Conservation (phyloP, 2,113 vertebrate genomes). For the Brachyhypopomus gauderio region DNA sequence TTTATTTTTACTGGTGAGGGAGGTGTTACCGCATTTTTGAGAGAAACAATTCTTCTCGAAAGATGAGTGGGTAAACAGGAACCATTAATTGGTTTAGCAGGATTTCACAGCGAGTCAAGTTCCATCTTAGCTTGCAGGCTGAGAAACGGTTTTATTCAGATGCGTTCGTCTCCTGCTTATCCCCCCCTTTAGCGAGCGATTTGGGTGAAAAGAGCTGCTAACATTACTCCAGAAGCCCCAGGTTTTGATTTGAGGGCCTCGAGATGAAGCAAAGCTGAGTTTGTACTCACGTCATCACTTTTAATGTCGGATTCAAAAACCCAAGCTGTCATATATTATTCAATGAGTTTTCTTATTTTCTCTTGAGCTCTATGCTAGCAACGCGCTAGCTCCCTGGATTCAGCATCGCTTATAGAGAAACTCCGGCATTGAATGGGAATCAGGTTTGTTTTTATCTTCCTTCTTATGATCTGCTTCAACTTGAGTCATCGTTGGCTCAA, state of each 20-base stretch:
- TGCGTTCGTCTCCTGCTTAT: slow-evolving; percentile 60
- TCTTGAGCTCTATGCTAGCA: slow-evolving; percentile 59
- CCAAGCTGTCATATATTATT: slow-evolving; percentile 77
- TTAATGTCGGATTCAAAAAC: slow-evolving; percentile 74
- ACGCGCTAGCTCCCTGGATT: slow-evolving; percentile 52
- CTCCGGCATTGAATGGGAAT: slow-evolving; percentile 61
- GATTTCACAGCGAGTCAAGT: slow-evolving; percentile 68
- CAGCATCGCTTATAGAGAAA: slow-evolving; percentile 59
- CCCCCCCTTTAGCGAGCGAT: slow-evolving; percentile 56
- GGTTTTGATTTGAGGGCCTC: slow-evolving; percentile 70
- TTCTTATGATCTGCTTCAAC: slow-evolving; percentile 51
- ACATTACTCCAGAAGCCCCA: slow-evolving; percentile 65
- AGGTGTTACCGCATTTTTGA: slow-evolving; percentile 72
- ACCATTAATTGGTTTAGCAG: slow-evolving; percentile 77
- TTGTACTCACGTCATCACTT: slow-evolving; percentile 76
- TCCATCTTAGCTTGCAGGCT: slow-evolving; percentile 65
- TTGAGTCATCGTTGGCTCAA: slow-evolving; percentile 68
- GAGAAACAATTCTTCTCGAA: slow-evolving; percentile 67
- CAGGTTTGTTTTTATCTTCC: slow-evolving; percentile 62
- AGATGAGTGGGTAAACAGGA: slow-evolving; percentile 75
- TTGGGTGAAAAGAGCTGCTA: slow-evolving; percentile 61
- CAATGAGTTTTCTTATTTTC: slow-evolving; percentile 70
- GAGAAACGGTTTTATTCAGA: slow-evolving; percentile 62
- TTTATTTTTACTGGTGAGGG: slow-evolving; percentile 55
- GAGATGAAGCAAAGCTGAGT: slow-evolving; percentile 67